phyloP scores from a whole-genome alignment of 1,140 invertebrate species.

The Drosophila mojavensis region DNA sequence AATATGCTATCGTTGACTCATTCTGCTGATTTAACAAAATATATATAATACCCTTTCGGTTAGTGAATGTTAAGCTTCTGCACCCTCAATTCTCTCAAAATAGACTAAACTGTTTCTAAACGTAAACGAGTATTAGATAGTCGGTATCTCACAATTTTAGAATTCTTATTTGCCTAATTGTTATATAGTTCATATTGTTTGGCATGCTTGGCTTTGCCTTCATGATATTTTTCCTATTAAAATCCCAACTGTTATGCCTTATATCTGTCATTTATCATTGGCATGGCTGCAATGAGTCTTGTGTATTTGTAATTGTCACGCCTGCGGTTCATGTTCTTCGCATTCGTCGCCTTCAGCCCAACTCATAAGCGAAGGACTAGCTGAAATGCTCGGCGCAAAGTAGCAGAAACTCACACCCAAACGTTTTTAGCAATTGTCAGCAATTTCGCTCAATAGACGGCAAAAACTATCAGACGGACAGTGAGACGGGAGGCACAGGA shows the following conservation, averaged over 20 bases:
- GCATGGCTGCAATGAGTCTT: conserved; percentile 18
- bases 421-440: conserved; percentile 78
- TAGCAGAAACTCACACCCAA: conserved; percentile 19
- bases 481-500: neutral
- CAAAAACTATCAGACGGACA: conserved; percentile 67
- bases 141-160: no score
- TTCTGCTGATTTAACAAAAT: no score
- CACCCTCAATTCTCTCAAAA: no score
- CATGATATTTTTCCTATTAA: neutral
- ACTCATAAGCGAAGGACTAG: neutral
- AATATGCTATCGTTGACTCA: no score
- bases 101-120: no score
- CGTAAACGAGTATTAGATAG: no score
- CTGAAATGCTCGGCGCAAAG: neutral
- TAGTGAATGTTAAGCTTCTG: no score
- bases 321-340: conserved; percentile 12
- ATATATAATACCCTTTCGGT: no score
- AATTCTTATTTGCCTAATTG: no score
- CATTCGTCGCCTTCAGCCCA: neutral
- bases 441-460: conserved; percentile 68
- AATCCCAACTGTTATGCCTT: conserved; percentile 30
- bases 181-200: neutral
- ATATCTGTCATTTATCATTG: conserved; percentile 56
- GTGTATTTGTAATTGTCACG: conserved; percentile 36
- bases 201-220: neutral